Percentiles rank a stretch among this genome's conserved stretches.
Conservation (phyloP, 2,797 vertebrate species). For the Tapirus indicus region DNA sequence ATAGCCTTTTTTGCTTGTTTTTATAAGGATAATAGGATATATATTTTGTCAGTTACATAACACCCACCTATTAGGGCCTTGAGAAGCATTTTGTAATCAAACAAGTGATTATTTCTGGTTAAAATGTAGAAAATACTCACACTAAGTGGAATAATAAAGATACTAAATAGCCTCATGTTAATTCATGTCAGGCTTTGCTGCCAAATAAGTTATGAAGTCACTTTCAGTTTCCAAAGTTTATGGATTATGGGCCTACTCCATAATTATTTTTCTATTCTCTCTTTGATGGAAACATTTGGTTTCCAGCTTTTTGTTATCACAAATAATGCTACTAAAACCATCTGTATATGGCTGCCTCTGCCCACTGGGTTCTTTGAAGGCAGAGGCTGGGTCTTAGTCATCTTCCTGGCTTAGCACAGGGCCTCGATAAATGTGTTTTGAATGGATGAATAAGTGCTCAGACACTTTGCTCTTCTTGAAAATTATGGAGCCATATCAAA, state of each 20-base stretch:
- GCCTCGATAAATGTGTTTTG: conserved; percentile 4
- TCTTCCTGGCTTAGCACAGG: background rate
- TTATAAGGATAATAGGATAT: background rate
- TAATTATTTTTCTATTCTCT: conserved; percentile 38
- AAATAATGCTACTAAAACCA: background rate
- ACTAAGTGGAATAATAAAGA: background rate
- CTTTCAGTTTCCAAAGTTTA: conserved; percentile 13
- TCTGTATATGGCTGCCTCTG: background rate
- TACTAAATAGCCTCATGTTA: background rate
- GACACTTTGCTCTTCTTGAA: conserved; percentile 20
- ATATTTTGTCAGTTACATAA: background rate
- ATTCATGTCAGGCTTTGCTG: background rate
- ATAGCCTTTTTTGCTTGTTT: conserved; percentile 15
- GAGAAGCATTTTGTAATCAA: conserved; percentile 42
- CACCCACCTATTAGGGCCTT: background rate
- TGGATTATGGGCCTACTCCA: background rate
- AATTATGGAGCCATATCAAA: background rate
- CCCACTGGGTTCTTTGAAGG: background rate
- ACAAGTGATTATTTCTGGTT: background rate
- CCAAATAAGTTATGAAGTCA: conserved; percentile 20
- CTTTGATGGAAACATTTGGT: conserved; percentile 15
- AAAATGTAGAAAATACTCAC: conserved; percentile 37
- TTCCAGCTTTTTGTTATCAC: conserved; percentile 6
- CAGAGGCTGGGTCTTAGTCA: background rate
- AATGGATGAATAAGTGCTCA: conserved; percentile 49